phyloP scores from a whole-genome alignment of 2,797 vertebrate genomes.

The Acropternis orthonyx region DNA sequence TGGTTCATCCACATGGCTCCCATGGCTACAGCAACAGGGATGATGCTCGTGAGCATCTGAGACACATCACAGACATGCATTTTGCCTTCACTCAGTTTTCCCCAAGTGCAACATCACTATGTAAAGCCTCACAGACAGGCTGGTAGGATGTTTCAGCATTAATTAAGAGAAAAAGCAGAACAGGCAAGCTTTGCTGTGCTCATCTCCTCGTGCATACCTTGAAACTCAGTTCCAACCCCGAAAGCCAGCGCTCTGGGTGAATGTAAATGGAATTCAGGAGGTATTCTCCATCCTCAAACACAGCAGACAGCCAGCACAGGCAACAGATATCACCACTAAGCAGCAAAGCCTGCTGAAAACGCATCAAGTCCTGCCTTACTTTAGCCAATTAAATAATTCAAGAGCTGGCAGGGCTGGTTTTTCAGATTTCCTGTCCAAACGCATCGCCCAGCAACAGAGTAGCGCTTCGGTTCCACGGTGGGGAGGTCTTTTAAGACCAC shows the following conservation, averaged over 20 bases:
- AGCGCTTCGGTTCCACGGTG: not conserved
- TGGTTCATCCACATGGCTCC: not conserved
- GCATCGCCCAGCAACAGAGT: conserved; percentile 1
- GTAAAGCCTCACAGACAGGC: not conserved
- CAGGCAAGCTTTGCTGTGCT: not conserved
- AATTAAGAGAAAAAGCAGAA: not conserved
- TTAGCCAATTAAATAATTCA: conserved; percentile 53
- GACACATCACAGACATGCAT: not conserved
- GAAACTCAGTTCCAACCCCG: not conserved
- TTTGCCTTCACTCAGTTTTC: not conserved
- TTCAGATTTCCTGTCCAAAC: not conserved
- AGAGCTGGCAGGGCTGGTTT: conserved; percentile 15
- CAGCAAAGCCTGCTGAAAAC: conserved; percentile 37
- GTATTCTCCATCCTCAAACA: conserved; percentile 14
- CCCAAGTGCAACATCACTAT: not conserved
- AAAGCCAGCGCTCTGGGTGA: not conserved
- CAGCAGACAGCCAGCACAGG: not conserved
- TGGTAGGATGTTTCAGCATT: not conserved
- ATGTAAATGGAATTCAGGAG: not conserved
- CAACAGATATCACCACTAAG: not conserved
- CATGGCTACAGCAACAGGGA: conserved; percentile 33
- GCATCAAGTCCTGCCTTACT: conserved; percentile 44
- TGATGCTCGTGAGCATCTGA: not conserved
- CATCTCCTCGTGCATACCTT: not conserved
- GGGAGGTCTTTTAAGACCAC: not conserved